phyloP scores from a whole-genome alignment of 1,140 invertebrate species.

The Chironomus tepperi region DNA sequence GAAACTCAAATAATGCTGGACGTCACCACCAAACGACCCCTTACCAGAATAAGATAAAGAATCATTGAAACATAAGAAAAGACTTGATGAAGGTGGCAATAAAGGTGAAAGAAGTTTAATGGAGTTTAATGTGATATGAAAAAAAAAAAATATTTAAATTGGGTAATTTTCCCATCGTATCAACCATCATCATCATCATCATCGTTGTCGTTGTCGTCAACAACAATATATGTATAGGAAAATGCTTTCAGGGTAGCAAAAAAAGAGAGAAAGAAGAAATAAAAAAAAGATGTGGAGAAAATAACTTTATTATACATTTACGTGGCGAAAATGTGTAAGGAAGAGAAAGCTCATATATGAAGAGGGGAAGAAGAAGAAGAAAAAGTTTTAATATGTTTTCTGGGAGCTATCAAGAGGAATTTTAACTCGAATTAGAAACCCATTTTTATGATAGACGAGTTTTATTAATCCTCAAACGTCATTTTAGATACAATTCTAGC shows the following conservation, averaged over 20 bases:
- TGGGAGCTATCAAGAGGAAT: neutral
- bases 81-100: too few species aligned
- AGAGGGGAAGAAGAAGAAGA: neutral
- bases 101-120: neutral
- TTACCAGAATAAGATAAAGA: too few species aligned
- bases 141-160: neutral
- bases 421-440: neutral
- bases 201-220: neutral
- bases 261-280: neutral
- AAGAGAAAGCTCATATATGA: neutral
- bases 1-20: too few species aligned
- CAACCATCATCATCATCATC: neutral
- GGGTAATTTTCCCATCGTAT: neutral
- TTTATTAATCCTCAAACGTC: neutral
- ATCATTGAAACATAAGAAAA: too few species aligned
- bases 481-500: neutral
- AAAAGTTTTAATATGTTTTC: conserved; percentile 3
- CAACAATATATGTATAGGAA: neutral
- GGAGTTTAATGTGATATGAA: neutral
- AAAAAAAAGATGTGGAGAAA: neutral
- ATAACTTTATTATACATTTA: conserved; percentile 3
- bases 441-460: conserved; percentile 8
- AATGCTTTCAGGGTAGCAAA: neutral
- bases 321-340: neutral
- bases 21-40: too few species aligned